These are phyloP conservation scores for Heliconius eleuchia DNA, from an alignment of 1,140 invertebrate species.

Conservation along the genomic window DNA sequence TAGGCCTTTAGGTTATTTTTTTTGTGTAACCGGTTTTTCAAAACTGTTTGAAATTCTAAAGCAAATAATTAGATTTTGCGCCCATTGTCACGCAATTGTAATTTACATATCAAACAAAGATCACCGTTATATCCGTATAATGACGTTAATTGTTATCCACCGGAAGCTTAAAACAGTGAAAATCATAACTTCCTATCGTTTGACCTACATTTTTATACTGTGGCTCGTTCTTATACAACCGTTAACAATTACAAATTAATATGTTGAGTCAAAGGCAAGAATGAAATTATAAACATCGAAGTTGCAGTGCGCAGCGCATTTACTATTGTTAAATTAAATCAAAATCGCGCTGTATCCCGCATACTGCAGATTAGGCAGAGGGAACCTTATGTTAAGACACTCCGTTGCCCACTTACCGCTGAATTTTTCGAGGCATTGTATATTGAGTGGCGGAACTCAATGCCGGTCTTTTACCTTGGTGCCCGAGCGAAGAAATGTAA, in stretches of 20 bases:
- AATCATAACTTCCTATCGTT: conserved; percentile 47
- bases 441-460: too few relatives aligned
- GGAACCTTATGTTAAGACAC: too few relatives aligned
- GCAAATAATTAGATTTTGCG: conserved; percentile 26
- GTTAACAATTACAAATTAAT: conserved; percentile 13
- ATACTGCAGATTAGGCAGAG: too few relatives aligned
- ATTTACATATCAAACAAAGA: conserved; percentile 58
- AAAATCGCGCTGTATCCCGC: too few relatives aligned
- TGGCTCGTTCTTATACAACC: conserved; percentile 7
- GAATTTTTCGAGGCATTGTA: too few relatives aligned
- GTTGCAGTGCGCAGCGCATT: background rate
- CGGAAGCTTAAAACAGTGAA: conserved; percentile 52
- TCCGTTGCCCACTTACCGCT: too few relatives aligned
- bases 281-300: background rate
- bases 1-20: background rate
- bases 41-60: conserved; percentile 18
- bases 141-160: conserved; percentile 30
- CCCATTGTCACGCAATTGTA: conserved; percentile 40
- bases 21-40: background rate
- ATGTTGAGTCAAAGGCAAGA: conserved; percentile 22
- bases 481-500: too few relatives aligned
- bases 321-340: background rate
- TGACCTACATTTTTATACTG: conserved; percentile 37
- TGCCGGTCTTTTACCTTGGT: too few relatives aligned
- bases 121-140: conserved; percentile 50